phyloP scores from a whole-genome alignment of 1,140 invertebrate genomes.

The Tetranychus urticae region DNA sequence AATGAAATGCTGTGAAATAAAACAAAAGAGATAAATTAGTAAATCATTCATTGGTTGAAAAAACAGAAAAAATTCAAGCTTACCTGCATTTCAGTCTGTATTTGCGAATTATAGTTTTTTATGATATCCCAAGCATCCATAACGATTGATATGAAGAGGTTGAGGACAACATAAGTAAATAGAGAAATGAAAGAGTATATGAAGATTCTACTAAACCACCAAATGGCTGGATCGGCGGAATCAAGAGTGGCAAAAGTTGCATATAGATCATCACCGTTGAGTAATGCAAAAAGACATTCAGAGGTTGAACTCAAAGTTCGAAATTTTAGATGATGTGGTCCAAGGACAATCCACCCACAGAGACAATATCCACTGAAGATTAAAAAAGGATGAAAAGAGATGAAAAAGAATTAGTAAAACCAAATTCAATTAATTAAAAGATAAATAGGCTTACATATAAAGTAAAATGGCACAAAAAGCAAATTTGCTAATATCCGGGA shows the following conservation, averaged over 20 bases:
- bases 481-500: slow-evolving; percentile 76
- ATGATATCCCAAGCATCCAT: slow-evolving; percentile 99
- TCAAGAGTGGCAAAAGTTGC: slow-evolving; percentile 86
- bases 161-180: slow-evolving; percentile 93
- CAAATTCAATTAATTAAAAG: slow-evolving; percentile 5
- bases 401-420: not conserved
- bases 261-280: slow-evolving; percentile 9
- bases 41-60: not conserved
- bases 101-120: not conserved
- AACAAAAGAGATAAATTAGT: not conserved
- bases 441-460: too few species aligned
- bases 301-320: slow-evolving; percentile 60
- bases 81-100: not conserved
- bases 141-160: slow-evolving; percentile 92
- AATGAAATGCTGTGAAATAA: not conserved
- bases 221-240: slow-evolving; percentile 44
- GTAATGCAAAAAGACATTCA: slow-evolving; percentile 41
- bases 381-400: slow-evolving; percentile 27
- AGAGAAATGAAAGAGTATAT: slow-evolving; percentile 85
- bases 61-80: not conserved
- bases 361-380: slow-evolving; percentile 71
- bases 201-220: slow-evolving; percentile 89
- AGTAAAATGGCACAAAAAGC: slow-evolving; percentile 60
- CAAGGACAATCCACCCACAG: slow-evolving; percentile 90
- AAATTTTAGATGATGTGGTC: slow-evolving; percentile 96